Conservation (phyloP, 2,797 vertebrate genomes). For the Anguilla megastoma region DNA sequence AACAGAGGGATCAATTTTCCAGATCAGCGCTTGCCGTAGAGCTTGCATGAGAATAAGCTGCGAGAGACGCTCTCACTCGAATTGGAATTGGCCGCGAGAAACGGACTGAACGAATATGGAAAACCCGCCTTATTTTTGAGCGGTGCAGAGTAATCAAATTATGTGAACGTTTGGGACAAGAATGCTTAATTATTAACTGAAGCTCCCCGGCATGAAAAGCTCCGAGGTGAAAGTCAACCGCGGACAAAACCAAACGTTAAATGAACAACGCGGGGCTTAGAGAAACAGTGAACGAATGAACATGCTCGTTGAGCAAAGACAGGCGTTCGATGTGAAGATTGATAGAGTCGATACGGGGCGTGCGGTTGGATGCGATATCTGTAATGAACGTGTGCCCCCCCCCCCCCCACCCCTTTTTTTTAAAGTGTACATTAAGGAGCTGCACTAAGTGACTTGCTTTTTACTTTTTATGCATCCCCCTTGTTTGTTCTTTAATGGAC, state of each 20-base stretch:
- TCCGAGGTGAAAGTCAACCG: constrained; percentile 18
- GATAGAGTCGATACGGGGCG: neutral
- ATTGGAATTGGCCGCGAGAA: constrained; percentile 21
- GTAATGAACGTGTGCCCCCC: neutral
- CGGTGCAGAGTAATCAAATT: constrained; percentile 26
- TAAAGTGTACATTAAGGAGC: neutral
- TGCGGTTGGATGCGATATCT: neutral
- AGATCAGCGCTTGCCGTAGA: constrained; percentile 16
- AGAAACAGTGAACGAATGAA: neutral
- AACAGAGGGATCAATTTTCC: constrained; percentile 30
- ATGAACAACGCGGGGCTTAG: constrained; percentile 17
- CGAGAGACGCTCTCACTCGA: constrained; percentile 8
- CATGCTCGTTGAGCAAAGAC: neutral
- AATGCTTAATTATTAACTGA: constrained; percentile 28
- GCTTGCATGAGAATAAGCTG: constrained; percentile 20
- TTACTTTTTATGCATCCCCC: neutral
- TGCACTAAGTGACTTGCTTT: neutral
- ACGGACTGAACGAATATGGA: neutral
- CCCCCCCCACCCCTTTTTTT: neutral
- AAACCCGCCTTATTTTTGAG: constrained; percentile 14
- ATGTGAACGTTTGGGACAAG: constrained; percentile 3
- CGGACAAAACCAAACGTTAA: neutral
- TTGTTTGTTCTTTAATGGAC: constrained; percentile 3
- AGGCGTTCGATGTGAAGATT: constrained; percentile 3
- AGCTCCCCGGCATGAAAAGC: constrained; percentile 29